A percentile compares a stretch with the other conserved stretches of the same genome.
Conservation (phyloP, 2,797 vertebrate species). For the Myotis daubentonii region DNA sequence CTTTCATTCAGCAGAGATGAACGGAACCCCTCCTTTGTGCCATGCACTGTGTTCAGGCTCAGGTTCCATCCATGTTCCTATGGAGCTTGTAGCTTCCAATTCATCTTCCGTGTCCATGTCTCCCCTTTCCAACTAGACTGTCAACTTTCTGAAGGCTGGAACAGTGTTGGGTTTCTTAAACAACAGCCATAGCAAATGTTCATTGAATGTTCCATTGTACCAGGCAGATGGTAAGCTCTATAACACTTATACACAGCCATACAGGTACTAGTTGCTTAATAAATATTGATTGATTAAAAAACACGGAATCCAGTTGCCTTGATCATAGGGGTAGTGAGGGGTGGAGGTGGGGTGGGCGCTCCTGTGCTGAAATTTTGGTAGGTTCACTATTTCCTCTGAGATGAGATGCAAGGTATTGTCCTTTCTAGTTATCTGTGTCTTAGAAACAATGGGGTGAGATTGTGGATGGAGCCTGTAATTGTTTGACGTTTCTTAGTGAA, state of each 20-base stretch:
- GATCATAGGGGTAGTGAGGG: neutral
- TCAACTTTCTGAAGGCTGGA: neutral
- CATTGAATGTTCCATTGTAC: neutral
- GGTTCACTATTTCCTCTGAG: neutral
- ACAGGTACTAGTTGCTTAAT: neutral
- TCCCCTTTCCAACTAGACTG: neutral
- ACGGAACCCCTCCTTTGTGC: neutral
- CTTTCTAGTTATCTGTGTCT: neutral
- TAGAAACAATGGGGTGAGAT: neutral
- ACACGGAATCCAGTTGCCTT: neutral
- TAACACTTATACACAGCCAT: neutral
- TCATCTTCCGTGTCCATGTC: neutral
- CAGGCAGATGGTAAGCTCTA: neutral
- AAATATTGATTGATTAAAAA: neutral
- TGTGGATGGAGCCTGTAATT: neutral
- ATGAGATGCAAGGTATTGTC: neutral
- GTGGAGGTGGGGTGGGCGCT: accelerated
- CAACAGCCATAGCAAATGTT: neutral
- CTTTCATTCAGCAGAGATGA: neutral
- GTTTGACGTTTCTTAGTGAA: neutral
- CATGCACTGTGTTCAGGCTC: neutral
- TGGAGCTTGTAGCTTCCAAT: neutral
- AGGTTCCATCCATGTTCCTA: neutral
- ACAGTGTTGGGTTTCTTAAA: neutral
- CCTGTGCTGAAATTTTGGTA: neutral